Conservation (phyloP, 1,140 invertebrate species). For the Zaprionus taronus region DNA sequence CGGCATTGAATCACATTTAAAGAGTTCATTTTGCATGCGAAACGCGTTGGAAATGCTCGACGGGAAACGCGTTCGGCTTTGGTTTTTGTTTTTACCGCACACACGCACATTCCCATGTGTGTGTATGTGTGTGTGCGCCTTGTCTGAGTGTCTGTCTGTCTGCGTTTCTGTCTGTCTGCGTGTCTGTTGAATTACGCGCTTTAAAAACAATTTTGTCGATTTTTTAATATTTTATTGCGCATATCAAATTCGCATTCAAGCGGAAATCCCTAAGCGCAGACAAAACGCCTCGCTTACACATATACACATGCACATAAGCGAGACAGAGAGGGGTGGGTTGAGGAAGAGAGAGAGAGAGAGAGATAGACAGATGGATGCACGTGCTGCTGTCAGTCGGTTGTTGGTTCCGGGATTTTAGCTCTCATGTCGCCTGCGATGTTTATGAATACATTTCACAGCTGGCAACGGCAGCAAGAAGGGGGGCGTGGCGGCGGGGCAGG, state of each 20-base stretch:
- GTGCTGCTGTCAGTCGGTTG: slow-evolving; percentile 78
- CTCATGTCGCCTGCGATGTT: slow-evolving; percentile 72
- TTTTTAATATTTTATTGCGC: slow-evolving; percentile 82
- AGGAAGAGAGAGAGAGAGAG: neutral
- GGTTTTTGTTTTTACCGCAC: slow-evolving; percentile 50
- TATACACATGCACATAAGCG: slow-evolving; percentile 11
- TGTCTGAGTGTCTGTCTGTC: neutral
- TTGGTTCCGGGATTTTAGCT: slow-evolving; percentile 65
- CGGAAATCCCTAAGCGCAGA: slow-evolving; percentile 79
- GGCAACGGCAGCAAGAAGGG: neutral
- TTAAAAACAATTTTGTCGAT: slow-evolving; percentile 82
- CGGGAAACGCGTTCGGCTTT: slow-evolving; percentile 54
- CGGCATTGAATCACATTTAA: slow-evolving; percentile 65
- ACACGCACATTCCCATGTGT: slow-evolving; percentile 34
- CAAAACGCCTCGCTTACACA: slow-evolving; percentile 56
- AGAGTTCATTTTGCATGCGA: slow-evolving; percentile 75
- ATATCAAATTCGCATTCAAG: slow-evolving; percentile 81
- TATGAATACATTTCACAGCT: slow-evolving; percentile 74
- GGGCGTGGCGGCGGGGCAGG: neutral
- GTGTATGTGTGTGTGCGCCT: slow-evolving; percentile 13
- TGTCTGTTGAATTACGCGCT: slow-evolving; percentile 77
- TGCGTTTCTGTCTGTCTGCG: slow-evolving; percentile 24
- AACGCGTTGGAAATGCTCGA: slow-evolving; percentile 62
- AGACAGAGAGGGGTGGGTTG: neutral
- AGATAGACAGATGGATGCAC: slow-evolving; percentile 63